phyloP scores from a whole-genome alignment of 2,888 invertebrate species.

The Brachyptera risi region DNA sequence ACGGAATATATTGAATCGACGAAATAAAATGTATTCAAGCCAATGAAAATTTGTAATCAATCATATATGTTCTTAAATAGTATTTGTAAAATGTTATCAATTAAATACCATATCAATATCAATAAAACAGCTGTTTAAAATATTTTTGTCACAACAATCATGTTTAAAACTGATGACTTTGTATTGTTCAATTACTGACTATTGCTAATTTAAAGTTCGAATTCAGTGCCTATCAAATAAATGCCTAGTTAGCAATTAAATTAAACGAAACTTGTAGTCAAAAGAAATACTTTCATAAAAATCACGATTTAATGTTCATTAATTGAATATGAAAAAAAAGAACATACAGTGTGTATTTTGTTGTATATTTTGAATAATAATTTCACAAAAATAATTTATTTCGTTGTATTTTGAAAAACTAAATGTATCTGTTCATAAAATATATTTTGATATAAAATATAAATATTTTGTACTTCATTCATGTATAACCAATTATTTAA shows the following conservation, averaged over 20 bases:
- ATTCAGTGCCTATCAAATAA: not conserved
- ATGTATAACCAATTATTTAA: no score
- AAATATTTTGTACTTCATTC: not conserved
- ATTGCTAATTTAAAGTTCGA: not conserved
- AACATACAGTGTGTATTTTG: no score
- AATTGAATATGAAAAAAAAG: no score
- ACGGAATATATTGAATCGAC: not conserved
- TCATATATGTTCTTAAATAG: no score
- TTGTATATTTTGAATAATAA: not conserved
- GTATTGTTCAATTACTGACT: not conserved
- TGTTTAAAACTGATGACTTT: no score
- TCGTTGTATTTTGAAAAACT: slow-evolving; percentile 2
- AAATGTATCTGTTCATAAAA: slow-evolving; percentile 29
- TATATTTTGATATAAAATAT: slow-evolving; percentile 34
- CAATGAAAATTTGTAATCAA: not conserved
- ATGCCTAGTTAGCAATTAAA: not conserved
- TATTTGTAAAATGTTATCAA: no score
- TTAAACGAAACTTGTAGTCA: not conserved
- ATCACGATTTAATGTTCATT: no score
- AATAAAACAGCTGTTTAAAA: no score
- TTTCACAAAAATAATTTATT: not conserved
- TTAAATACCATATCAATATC: no score
- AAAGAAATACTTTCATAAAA: not conserved
- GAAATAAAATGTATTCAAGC: not conserved
- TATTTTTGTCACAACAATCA: no score